Conservation (phyloP, 1,140 invertebrate species). For the Magallana ariakensis region DNA sequence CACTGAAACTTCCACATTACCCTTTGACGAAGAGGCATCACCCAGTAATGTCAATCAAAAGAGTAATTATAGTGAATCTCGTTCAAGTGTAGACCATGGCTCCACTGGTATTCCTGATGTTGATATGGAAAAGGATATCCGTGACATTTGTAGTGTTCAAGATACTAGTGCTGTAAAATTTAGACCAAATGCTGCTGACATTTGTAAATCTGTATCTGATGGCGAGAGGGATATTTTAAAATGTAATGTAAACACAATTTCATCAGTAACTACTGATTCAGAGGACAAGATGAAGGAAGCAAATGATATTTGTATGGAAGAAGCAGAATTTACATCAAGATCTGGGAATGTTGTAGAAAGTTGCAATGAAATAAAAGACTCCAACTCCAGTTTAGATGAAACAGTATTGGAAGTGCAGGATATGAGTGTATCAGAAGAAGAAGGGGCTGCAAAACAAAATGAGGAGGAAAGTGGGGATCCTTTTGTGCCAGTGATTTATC, state of each 20-base stretch:
- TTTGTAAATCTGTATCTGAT: not conserved
- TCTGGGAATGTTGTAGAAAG: not conserved
- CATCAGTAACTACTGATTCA: not conserved
- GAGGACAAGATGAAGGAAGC: not conserved
- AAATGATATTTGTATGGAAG: too few relatives aligned
- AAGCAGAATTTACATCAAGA: too few relatives aligned
- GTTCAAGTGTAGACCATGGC: not conserved
- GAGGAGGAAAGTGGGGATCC: not conserved
- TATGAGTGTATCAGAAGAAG: conserved; percentile 5
- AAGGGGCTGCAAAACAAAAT: not conserved
- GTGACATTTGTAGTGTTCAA: too few relatives aligned
- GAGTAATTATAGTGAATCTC: not conserved
- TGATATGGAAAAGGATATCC: too few relatives aligned
- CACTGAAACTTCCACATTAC: not conserved
- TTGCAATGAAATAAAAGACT: not conserved
- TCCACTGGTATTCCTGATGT: not conserved
- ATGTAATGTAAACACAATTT: not conserved
- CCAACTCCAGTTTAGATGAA: not conserved
- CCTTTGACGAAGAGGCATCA: not conserved
- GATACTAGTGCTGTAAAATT: not conserved
- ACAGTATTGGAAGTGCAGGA: not conserved
- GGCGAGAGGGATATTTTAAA: not conserved
- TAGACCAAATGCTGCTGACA: not conserved
- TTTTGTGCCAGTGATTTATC: not conserved
- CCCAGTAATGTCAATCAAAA: not conserved